Base-by-base conservation (phyloP, 2,797 vertebrate species). In the Pipistrellus nathusii region DNA sequence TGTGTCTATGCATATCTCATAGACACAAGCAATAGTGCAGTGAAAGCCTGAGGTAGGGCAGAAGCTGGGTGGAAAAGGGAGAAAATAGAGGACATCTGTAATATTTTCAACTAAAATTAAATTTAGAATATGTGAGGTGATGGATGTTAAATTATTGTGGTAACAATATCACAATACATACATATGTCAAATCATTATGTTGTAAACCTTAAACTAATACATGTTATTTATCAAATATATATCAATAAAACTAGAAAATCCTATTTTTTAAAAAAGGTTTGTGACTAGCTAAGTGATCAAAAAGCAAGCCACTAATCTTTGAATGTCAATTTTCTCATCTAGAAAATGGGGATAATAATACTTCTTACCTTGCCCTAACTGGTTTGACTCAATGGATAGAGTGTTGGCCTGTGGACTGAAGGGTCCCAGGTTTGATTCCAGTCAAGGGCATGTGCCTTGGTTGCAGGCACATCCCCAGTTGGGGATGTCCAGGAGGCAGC, bases 251-350 rank as follows among this genome's bases (percentile, higher is more conserved):
- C 30, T n/a, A n/a, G 62, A 66, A 66, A 64, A 66, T n/a, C 57
- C 30, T 62, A n/a, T 17, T n/a, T 66, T n/a, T 66, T 3, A 41
- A 90, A 25, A 88, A 90, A 17, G 13, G 15, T 75, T 53, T 90
- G 53, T 48, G 35, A 75, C 32, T 90, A 81, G 81, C 41, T 53
- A 41, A 10, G 20, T 35, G 73, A 72, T 72, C 38, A 66, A 66
- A 17, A 32, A 66, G 8, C 21, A 95, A 96, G 3, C 83, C 51
- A 76, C 73, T 77, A 35, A 88, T 44, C 5, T 75, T 44, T 69
- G 32, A 82, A 20, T n/a, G 17, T 73, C 81, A 51, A 17, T 68
- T 94, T 89, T 92, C 44, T 88, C 78, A 89, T 73, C 57, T 88
- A 62, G 30, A 69, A n/a, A 82, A 80, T 62, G 23, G 18, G 23